A percentile compares a stretch with the other conserved stretches of the same genome.
Conservation (phyloP, 2,797 vertebrate genomes). For the Morelia viridis region DNA sequence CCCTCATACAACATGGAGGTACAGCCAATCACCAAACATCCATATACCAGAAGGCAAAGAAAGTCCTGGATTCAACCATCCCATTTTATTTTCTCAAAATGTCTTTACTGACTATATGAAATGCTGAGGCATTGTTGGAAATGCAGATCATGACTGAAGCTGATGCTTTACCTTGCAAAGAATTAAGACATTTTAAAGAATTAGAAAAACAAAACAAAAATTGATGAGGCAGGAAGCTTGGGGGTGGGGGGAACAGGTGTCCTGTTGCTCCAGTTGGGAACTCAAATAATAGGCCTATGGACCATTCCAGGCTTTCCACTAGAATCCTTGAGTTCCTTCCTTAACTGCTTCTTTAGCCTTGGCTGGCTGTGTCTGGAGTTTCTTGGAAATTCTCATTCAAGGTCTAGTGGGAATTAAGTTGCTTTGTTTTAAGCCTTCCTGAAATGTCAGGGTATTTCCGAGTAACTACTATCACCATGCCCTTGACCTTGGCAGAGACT, state of each 20-base stretch:
- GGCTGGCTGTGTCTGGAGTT: not conserved
- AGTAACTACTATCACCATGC: too few relatives aligned
- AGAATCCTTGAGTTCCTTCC: not conserved
- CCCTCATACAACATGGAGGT: too few relatives aligned
- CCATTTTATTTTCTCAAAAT: too few relatives aligned
- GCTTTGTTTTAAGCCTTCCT: not conserved
- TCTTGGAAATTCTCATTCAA: not conserved
- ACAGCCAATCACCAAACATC: too few relatives aligned
- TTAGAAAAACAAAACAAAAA: not conserved
- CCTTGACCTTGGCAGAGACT: not conserved
- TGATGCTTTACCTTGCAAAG: too few relatives aligned
- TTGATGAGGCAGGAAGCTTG: not conserved
- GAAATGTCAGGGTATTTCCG: not conserved
- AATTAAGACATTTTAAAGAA: not conserved
- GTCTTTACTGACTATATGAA: too few relatives aligned
- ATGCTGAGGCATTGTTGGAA: too few relatives aligned
- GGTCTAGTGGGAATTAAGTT: not conserved
- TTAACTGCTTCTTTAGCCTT: not conserved
- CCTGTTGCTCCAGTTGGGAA: not conserved
- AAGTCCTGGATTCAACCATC: too few relatives aligned
- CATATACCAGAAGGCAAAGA: too few relatives aligned
- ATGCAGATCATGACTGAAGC: too few relatives aligned
- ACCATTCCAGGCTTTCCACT: not conserved
- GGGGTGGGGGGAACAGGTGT: too few relatives aligned
- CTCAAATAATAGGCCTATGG: not conserved